Evolutionary conservation across 2,797 vertebrate genomes (phyloP).

Genomic region (Gallinago stenura): DNA sequence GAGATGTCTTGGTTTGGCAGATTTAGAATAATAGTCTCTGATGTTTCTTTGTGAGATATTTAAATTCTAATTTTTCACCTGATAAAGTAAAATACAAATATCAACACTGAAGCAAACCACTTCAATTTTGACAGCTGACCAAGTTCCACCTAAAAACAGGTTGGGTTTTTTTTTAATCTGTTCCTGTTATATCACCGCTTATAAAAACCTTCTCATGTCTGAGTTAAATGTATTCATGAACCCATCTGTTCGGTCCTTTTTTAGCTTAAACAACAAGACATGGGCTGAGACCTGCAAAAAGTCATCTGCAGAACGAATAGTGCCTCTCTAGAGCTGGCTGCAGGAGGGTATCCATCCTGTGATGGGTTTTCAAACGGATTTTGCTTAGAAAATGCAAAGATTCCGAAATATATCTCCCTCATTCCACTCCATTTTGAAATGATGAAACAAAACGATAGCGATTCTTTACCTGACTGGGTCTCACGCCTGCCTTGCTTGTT

Average conservation of each 20-base stretch:
- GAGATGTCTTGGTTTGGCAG: background rate
- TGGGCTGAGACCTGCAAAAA: constrained; percentile 13
- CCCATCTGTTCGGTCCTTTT: constrained; percentile 56
- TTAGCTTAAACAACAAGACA: constrained; percentile 13
- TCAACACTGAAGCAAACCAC: background rate
- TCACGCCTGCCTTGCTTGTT: background rate
- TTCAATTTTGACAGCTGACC: background rate
- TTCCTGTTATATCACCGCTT: constrained; percentile 31
- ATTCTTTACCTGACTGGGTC: background rate
- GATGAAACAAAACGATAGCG: background rate
- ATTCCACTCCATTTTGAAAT: background rate
- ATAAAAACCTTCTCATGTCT: constrained; percentile 13
- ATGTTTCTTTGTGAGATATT: background rate
- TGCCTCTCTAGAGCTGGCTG: background rate
- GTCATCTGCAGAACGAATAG: background rate
- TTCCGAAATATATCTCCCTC: background rate
- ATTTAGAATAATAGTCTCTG: background rate
- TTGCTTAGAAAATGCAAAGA: background rate
- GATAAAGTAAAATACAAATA: background rate
- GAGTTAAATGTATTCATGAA: constrained; percentile 36
- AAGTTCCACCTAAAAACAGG: background rate
- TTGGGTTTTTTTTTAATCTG: background rate
- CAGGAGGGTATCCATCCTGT: background rate
- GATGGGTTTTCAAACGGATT: background rate
- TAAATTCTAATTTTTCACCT: background rate